Evolutionary conservation across 2,888 invertebrate species (phyloP).

Genomic region (Drosophila subsilvestris): DNA sequence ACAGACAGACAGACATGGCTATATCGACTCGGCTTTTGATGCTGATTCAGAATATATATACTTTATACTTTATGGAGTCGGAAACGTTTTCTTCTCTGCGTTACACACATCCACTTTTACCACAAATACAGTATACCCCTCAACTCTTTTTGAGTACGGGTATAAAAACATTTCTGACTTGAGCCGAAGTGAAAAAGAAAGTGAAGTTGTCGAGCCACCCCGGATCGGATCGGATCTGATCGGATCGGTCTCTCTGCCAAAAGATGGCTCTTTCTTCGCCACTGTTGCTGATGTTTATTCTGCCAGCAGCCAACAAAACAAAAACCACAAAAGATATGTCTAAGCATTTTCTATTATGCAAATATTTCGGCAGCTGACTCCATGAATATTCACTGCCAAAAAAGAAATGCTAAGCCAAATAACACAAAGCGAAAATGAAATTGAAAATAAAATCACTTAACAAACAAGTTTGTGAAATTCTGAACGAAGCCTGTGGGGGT

Average conservation of each 20-base stretch:
- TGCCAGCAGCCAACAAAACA: slow-evolving; percentile 28
- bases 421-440: slow-evolving; percentile 15
- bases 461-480: too few species aligned
- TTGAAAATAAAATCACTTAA: slow-evolving; percentile 5
- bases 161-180: slow-evolving; percentile 17
- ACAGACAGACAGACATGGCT: too few species aligned
- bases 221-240: not conserved
- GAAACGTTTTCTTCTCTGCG: too few species aligned
- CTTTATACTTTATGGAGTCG: too few species aligned
- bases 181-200: slow-evolving; percentile 67
- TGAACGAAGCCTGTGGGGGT: too few species aligned
- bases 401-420: not conserved
- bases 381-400: slow-evolving; percentile 18
- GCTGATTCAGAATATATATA: too few species aligned
- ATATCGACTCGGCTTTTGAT: too few species aligned
- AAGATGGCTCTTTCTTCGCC: slow-evolving; percentile 6
- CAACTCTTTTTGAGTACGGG: too few species aligned
- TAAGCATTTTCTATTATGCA: slow-evolving; percentile 60
- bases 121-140: too few species aligned
- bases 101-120: too few species aligned
- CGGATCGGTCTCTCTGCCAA: not conserved
- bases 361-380: slow-evolving; percentile 41
- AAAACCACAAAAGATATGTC: slow-evolving; percentile 11
- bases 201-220: slow-evolving; percentile 55
- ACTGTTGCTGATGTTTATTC: slow-evolving; percentile 38